Conservation (phyloP, 2,888 invertebrate genomes). For the Vandiemenella viatica region DNA sequence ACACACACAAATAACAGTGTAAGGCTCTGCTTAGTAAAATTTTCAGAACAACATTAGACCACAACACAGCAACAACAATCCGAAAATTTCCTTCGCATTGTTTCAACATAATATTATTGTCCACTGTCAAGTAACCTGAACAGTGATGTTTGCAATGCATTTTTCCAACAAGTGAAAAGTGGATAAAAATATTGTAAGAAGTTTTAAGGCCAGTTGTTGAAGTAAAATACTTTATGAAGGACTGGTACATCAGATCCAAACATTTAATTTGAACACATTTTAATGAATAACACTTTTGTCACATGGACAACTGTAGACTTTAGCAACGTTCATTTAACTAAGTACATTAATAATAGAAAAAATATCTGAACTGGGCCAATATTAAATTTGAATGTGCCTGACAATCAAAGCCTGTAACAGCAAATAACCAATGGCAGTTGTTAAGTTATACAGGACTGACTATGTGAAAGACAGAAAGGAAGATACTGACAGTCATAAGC, state of each 20-base stretch:
- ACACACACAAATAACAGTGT: conserved; percentile 10
- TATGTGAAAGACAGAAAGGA: neutral
- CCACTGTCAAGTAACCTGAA: conserved; percentile 15
- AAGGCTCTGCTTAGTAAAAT: conserved; percentile 12
- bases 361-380: too few relatives aligned
- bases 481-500: neutral
- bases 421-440: conserved; percentile 18
- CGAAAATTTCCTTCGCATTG: conserved; percentile 16
- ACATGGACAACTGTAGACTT: too few relatives aligned
- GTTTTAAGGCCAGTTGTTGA: conserved; percentile 15
- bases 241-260: too few relatives aligned
- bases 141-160: conserved; percentile 8
- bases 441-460: conserved; percentile 2
- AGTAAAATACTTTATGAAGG: too few relatives aligned
- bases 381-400: too few relatives aligned
- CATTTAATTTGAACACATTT: too few relatives aligned
- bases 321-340: too few relatives aligned
- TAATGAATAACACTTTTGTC: too few relatives aligned
- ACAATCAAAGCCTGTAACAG: too few relatives aligned
- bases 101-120: conserved; percentile 18
- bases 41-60: conserved; percentile 11
- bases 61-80: conserved; percentile 15
- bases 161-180: conserved; percentile 8
- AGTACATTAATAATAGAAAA: too few relatives aligned
- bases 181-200: conserved; percentile 5